Base-by-base conservation (phyloP, 1,140 invertebrate genomes). In the Eulimnadia texana region DNA sequence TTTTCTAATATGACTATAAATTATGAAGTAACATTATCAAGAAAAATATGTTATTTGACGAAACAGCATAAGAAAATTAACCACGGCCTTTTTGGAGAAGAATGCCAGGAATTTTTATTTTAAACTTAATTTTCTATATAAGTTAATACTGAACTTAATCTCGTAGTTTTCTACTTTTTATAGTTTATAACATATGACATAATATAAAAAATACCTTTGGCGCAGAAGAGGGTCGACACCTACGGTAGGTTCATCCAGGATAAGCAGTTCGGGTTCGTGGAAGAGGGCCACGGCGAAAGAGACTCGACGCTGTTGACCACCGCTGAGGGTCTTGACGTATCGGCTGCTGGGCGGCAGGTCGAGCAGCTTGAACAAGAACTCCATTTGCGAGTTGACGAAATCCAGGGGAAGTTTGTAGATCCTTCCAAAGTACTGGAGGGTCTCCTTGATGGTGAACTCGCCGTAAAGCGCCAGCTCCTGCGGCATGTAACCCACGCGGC, bases 341-440 rank as follows among this genome's bases (percentile, higher is more conserved):
- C 90, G 77, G 70, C 84, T 88, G 68, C 88, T 81, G 65, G 85
- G 83, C 2, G 91, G 90, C 64, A 95, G 75, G 72, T 93, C 87
- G 2, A 95, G 77, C 71, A 98, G 93, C 68, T 90, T 84, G 0
- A 96, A 72, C 2, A 98, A 77, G 74, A 97, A 97, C 63, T 85
- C 80, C 63, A 90, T 80, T 67, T 91, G 80, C 64, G 88, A 83
- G 20, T 81, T 75, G 61, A 95, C 90, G 71, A 89, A 83, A 25
- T 77, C 72, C 2, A 84, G 84, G 66, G 80, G 77, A 90, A 97
- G 93, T 59, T 90, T 87, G 70, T 93, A 91, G 66, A 97, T 86
- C 80, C 90, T 88, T n/a, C 93, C 93, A 73, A 97, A 97, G 71
- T 95, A 97, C 77, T 88, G 83, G 81, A 97, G 86, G 0, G 92